Base-by-base conservation (phyloP, 1,140 invertebrate species). In the Drosophila neocordata region DNA sequence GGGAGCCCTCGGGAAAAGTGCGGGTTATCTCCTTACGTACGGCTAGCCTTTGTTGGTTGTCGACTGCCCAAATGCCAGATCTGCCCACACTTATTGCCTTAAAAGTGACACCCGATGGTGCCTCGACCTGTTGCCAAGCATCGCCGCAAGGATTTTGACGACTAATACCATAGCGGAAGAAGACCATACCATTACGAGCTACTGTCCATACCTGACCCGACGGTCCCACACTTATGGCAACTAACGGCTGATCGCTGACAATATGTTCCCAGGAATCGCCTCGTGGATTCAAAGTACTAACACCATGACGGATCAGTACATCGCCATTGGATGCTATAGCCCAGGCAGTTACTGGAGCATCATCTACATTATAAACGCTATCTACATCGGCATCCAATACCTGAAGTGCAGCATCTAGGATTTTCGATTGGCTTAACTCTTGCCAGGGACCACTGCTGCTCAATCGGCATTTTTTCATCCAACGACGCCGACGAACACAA, bases 381-480 rank as follows among this genome's bases (percentile, higher is more conserved):
- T 84, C 75, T 8, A 58, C 69, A 73, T 91, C 82, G 18, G 72
- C 73, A 2, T 87, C 74, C 13, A 90, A 60, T 2, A 90, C 76
- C 27, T 91, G 83, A 27, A 89, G 57, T 1, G 96, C 96, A 35
- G 97, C 93, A 92, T 97, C 96, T 1, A 96, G 89, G 24, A 98
- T 92, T 91, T 96, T 96, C 1, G 96, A 96, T 76, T 96, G 96
- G 37, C 96, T 97, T 22, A 97, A 92, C 85, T 96, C 95, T 69
- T 95, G 93, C 97, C 97, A 98, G 0, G 97, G 97, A 0, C 97
- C 97, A 77, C 94, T 95, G n/a, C 95, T 96, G 12, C 93, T 94
- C 4, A 98, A 92, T 65, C 96, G 95, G 85, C 96, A 97, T 79
- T 95, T 95, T 79, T 97, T 94, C 75, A 95, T 95, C 97, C 97